Evolutionary conservation across 2,113 vertebrate genomes (phyloP).

Genomic region (Chaetodon auriga): DNA sequence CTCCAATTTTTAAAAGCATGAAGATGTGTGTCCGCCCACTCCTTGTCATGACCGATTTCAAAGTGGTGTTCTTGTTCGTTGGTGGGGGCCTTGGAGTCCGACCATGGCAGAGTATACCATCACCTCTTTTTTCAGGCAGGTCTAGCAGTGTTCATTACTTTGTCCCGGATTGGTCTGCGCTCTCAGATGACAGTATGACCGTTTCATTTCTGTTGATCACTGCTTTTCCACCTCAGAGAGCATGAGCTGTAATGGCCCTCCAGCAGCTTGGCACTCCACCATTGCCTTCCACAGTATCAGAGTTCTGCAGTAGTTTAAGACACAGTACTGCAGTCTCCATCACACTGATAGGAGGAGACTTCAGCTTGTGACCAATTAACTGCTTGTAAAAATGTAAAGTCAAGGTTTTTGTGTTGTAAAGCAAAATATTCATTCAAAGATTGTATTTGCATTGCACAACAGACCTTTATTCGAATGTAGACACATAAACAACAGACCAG

Average conservation of each 20-base stretch:
- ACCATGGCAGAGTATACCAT: constrained; percentile 41
- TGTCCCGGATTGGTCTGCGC: constrained; percentile 54
- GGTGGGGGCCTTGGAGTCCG: constrained; percentile 29
- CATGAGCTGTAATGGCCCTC: constrained; percentile 48
- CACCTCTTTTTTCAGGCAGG: constrained; percentile 30
- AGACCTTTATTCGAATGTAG: neutral
- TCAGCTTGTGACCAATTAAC: constrained; percentile 3
- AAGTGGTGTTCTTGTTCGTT: constrained; percentile 32
- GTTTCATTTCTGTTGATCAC: constrained; percentile 74
- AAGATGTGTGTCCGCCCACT: constrained; percentile 26
- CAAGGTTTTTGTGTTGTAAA: neutral
- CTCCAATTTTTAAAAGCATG: constrained; percentile 42
- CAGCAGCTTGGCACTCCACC: constrained; percentile 33
- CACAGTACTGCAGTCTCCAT: neutral
- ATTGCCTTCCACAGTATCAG: constrained; percentile 36
- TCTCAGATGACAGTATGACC: constrained; percentile 48
- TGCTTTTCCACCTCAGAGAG: constrained; percentile 61
- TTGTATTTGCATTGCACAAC: neutral
- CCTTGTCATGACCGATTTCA: constrained; percentile 29
- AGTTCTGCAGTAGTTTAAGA: constrained; percentile 35
- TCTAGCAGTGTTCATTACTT: constrained; percentile 58
- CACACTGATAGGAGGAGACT: constrained; percentile 7
- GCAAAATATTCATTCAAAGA: constrained; percentile 1
- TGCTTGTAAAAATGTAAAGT: neutral
- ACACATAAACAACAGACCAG: neutral